Base-by-base conservation (phyloP, 2,797 vertebrate species). In the Acipenser oxyrinchus region DNA sequence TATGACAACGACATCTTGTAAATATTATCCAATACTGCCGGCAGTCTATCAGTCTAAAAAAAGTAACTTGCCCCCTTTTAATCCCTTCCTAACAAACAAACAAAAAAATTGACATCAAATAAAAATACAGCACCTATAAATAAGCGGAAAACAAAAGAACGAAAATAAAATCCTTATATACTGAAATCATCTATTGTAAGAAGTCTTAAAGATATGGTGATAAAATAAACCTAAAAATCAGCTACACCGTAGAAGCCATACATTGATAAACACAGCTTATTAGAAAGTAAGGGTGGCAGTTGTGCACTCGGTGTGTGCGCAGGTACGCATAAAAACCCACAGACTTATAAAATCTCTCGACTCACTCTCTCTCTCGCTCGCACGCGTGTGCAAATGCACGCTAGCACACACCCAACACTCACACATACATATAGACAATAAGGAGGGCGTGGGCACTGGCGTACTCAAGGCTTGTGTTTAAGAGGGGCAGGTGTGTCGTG, bases 11-110 rank as follows among this genome's bases (percentile, higher is more conserved):
- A 95, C 91, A 92, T 92, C 92, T 95, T 93, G 94, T 94, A 93
- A 95, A 95, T 94, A 95, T 94, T 93, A 93, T 93, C 93, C 93
- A 95, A 95, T 95, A 97, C 95, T 96, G 95, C 95, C 94, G 93
- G 95, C 94, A 97, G 95, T 95, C 94, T 95, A 95, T 95, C 94
- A 90, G 90, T 93, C 94, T 95, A 95, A 77, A 93, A 84, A 70
- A 73, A 93, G 93, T 95, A 93, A 95, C 92, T 95, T 94, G 92
- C 92, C 93, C 91, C 92, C 92, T 93, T 91, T 93, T 92, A 86
- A 94, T 94, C 93, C 92, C 92, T 94, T 95, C 92, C 92, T 91
- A 92, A 90, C 88, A 93, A 95, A 94, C 93, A 93, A n/a, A 82
- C 15, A 76, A 82, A 80, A 87, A 58, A 58, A 48, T 84, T 87